Base-by-base conservation (phyloP, 2,113 vertebrate species). In the Sebastes fasciatus region DNA sequence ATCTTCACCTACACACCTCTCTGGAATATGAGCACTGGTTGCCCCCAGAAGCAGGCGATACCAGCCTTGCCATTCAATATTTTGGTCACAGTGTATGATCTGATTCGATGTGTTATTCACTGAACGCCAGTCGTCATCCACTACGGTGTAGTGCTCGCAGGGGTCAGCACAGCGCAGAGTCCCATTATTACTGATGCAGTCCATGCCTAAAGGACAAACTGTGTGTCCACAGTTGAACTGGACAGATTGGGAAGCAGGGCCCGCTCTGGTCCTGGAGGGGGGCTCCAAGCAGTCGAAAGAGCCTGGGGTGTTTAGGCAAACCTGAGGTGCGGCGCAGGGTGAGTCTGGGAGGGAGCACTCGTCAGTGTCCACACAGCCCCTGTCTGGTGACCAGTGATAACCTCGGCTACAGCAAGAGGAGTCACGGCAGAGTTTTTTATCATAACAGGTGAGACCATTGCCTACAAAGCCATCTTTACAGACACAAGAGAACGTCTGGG, bases 381-480 rank as follows among this genome's bases (percentile, higher is more conserved):
- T 64, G 19, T 87, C 77, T 19, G 77, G 40, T 54, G 92, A 88
- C 91, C 92, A 94, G 21, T 67, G 66, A 55, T 87, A 92, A 42
- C 92, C 92, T 16, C 26, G 71, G 55, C 19, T 11, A 58, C 91
- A 94, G 70, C 93, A 93, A 3, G 85, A 83, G 3, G 76, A 79
- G 46, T 77, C 65, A 5, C 51, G 43, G 54, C 91, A 94, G 26
- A 45, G 42, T 4, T 86, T 71, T 43, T 11, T 13, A 43, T 89
- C 45, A 57, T 92, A 91, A 64, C 94, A 94, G 49, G 51, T 69
- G 40, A 93, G 62, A 40, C 93, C 92, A 6, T 93, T 81, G 0
- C 94, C 94, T 0, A 91, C 74, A 51, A 93, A 94, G 19, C 91
- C 93, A 6, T 89, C 80, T 63, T 80, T 80, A 80, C 94, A 94